These are phyloP conservation scores for Theristus sp. DNA, from an alignment of 2,888 invertebrate genomes.

Conservation along the genomic window DNA sequence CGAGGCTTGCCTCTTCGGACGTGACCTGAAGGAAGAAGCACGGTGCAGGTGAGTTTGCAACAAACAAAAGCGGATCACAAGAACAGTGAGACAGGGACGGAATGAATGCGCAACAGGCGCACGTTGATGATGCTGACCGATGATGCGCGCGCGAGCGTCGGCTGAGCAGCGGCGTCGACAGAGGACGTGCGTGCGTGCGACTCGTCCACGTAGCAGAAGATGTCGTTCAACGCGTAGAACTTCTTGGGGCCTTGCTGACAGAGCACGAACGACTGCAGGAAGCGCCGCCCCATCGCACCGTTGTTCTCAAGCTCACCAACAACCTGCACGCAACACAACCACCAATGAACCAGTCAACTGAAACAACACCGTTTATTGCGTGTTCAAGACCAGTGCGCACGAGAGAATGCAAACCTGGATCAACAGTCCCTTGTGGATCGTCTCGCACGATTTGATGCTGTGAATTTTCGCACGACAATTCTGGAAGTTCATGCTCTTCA, in stretches of 20 bases:
- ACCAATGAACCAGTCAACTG: not conserved
- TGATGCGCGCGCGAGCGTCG: no score
- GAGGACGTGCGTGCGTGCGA: no score
- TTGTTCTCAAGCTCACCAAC: conserved; percentile 89
- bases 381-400: no score
- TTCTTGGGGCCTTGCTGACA: conserved; percentile 76
- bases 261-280: conserved; percentile 91
- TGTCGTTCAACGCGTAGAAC: conserved; percentile 96
- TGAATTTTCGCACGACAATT: conserved; percentile 58
- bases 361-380: no score
- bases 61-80: no score
- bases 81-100: no score
- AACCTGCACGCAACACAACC: conserved; percentile 40
- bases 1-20: no score
- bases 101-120: no score
- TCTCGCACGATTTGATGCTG: conserved; percentile 46
- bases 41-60: no score
- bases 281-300: conserved; percentile 77
- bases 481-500: conserved; percentile 77
- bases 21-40: no score
- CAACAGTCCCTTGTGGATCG: conserved; percentile 78
- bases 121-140: no score
- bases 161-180: no score
- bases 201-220: conserved; percentile 84
- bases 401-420: conserved; percentile 57